Evolutionary conservation across 2,797 vertebrate genomes (phyloP), one percentile per base, ranked within the genome.

Genomic region (Molothrus aeneus): DNA sequence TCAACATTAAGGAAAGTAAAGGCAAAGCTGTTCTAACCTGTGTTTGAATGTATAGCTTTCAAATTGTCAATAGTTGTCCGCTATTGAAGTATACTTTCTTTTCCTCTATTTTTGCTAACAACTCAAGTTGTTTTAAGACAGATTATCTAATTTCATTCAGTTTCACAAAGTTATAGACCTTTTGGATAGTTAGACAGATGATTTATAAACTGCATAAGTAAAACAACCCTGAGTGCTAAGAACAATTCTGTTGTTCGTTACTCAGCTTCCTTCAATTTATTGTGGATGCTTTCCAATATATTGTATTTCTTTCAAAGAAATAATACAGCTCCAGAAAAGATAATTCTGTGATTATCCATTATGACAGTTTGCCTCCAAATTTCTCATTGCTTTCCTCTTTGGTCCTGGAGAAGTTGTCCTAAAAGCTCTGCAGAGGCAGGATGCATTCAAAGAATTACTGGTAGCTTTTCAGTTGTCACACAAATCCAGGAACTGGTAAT

Each of bases 391-490:
- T 91, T 82, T 73, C 28, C 40, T 72, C 47, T 90, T 71, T 73
- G 36, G 26, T 38, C 4, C 51, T 61, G 13, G 20, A 88, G 69
- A 69, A 61, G 19, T 42, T 71, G 10, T 73, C 29, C 17, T 24
- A 59, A 61, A 66, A 81, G 22, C 32, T 92, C 20, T 56, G 47
- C 32, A 93, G 34, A 89, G 32, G 18, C 20, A 90, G 25, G 15
- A 64, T n/a, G 25, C 2, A 29, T 61, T 25, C 40, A 53, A 45
- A 70, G 36, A 87, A 72, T 53, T 80, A 70, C 29, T 68, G 43
- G 21, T 70, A 89, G 68, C n/a, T 90, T 96, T 94, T 74, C 28
- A 45, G 60, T 65, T 78, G 56, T 60, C 75, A 81, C 77, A 82
- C 16, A 93, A 95, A 92, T 69, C 28, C 25, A 94, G 57, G 8